Conservation (phyloP, 2,888 invertebrate species). For the Trissolcus japonicus region DNA sequence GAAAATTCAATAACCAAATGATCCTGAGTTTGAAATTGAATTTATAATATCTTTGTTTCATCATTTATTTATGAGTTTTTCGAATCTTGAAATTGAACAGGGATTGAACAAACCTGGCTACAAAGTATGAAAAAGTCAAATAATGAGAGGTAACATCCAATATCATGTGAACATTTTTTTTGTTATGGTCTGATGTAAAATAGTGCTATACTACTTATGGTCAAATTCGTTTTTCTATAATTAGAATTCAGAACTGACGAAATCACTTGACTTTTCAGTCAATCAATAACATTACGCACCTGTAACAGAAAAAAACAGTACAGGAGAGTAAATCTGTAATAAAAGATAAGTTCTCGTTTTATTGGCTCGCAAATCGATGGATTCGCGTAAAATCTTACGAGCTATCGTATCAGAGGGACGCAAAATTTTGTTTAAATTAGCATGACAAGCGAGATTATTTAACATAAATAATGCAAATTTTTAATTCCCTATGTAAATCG, state of each 20-base stretch:
- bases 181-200: conserved; percentile 27
- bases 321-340: conserved; percentile 25
- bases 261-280: conserved; percentile 29
- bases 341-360: conserved; percentile 32
- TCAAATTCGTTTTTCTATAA: conserved; percentile 3
- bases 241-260: conserved; percentile 30
- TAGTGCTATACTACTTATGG: conserved; percentile 50
- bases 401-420: conserved; percentile 3
- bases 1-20: too few relatives aligned
- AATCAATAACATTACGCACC: conserved; percentile 36
- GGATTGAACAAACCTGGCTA: neutral
- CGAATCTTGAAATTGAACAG: too few relatives aligned
- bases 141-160: too few relatives aligned
- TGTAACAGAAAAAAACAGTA: conserved; percentile 3
- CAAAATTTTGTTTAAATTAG: conserved; percentile 35
- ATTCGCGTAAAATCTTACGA: conserved; percentile 2
- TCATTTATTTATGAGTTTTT: too few relatives aligned
- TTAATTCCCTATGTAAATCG: conserved; percentile 47
- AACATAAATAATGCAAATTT: conserved; percentile 54
- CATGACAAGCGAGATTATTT: conserved; percentile 50
- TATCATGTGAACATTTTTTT: too few relatives aligned
- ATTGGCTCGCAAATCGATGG: conserved; percentile 5
- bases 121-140: too few relatives aligned
- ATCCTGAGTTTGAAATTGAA: too few relatives aligned
- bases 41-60: too few relatives aligned